Percentiles rank a stretch among this genome's conserved stretches.
These are phyloP conservation scores for Melanitta fusca DNA, from an alignment of 2,797 vertebrate species.

Conservation along the genomic window DNA sequence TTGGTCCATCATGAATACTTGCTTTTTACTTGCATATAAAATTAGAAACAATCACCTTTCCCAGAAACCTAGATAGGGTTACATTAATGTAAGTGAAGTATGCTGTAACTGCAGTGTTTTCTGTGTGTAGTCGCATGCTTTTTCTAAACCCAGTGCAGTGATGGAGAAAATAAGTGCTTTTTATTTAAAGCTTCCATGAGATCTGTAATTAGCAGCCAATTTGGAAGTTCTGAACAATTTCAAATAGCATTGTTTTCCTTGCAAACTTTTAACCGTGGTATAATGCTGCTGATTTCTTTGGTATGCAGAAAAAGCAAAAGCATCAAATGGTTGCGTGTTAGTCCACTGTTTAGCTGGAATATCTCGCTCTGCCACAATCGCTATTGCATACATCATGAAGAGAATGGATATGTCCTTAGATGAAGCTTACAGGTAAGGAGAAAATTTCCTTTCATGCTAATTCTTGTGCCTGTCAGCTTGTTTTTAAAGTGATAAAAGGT, in stretches of 20 bases:
- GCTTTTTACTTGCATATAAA: not conserved
- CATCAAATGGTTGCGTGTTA: constrained; percentile 89
- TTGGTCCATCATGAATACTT: not conserved
- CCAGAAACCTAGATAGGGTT: not conserved
- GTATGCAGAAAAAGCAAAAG: constrained; percentile 92
- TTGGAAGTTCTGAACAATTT: not conserved
- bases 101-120: not conserved
- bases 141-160: not conserved
- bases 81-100: not conserved
- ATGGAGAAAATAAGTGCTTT: not conserved
- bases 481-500: not conserved
- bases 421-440: constrained; percentile 93
- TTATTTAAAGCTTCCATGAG: not conserved
- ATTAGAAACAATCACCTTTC: constrained; percentile 27
- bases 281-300: constrained; percentile 8
- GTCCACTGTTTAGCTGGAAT: constrained; percentile 99
- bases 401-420: constrained; percentile 97
- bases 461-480: not conserved
- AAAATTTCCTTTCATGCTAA: not conserved
- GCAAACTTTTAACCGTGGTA: not conserved
- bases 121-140: not conserved
- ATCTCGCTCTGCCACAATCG: constrained; percentile 95
- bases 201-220: not conserved
- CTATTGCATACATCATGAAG: constrained; percentile 99
- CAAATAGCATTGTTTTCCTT: not conserved